These are phyloP conservation scores for Channa argus DNA, from an alignment of 2,113 vertebrate species.

Conservation along the genomic window DNA sequence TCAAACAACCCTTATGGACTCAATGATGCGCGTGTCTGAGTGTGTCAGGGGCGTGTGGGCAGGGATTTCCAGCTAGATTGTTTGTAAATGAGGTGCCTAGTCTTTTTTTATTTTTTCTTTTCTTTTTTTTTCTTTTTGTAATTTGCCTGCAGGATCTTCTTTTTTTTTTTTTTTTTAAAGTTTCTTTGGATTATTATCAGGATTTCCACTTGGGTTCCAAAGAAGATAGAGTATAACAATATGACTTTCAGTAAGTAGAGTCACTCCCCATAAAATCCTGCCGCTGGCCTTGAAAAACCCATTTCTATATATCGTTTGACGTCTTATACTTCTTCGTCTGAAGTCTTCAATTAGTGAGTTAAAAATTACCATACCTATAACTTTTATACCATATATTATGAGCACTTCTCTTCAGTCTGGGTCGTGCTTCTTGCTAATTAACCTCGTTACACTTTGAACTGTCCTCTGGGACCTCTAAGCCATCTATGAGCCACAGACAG, in stretches of 20 bases:
- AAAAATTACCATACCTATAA: conserved; percentile 1
- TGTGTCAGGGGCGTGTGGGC: not conserved
- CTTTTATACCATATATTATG: too few species aligned
- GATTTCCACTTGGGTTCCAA: too few species aligned
- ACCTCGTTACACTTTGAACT: conserved; percentile 66
- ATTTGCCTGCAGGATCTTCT: conserved; percentile 20
- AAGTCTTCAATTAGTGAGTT: conserved; percentile 27
- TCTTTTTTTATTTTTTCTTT: conserved; percentile 1
- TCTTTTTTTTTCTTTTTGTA: not conserved
- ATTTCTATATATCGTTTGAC: conserved; percentile 17
- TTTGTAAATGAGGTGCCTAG: conserved; percentile 17
- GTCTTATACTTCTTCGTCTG: conserved; percentile 21
- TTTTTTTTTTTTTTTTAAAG: too few species aligned
- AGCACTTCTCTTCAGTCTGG: conserved; percentile 28
- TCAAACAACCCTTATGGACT: conserved; percentile 5
- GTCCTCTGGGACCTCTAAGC: conserved; percentile 56
- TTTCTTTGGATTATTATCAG: not conserved
- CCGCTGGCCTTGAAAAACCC: conserved; percentile 14
- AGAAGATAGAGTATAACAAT: too few species aligned
- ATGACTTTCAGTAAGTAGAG: not conserved
- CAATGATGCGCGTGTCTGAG: conserved; percentile 23
- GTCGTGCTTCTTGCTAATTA: conserved; percentile 63
- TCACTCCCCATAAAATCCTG: not conserved
- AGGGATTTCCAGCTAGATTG: conserved; percentile 25
- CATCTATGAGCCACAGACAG: conserved; percentile 37